Base-by-base conservation (phyloP, 2,797 vertebrate genomes). In the Hippocampus kuda region DNA sequence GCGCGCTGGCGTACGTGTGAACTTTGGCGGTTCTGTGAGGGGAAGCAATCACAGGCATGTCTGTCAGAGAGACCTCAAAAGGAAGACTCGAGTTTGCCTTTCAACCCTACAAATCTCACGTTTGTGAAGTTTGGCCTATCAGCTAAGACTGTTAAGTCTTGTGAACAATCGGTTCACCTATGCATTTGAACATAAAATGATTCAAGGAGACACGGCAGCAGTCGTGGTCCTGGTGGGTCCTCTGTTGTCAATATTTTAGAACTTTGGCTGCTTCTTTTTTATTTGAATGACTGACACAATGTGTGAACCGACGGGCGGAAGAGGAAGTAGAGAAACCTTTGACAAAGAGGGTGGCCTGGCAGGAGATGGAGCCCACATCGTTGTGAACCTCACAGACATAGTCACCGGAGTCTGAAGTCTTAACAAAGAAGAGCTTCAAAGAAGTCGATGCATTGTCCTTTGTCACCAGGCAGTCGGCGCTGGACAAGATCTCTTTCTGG, bases 331-430 rank as follows among this genome's bases (percentile, higher is more conserved):
- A 22, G 67, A 85, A 79, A 86, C 97, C 97, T 99, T 98, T 99
- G 24, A 99, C 95, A 89, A 97, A 98, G 60, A 99, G 90, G 2
- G 90, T 72, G 57, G 92, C 81, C 86, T 95, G 96, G 79, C 94
- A 95, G 73, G 93, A 93, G 61, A 92, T 87, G 27, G 88, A 91
- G 57, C 97, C 97, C 60, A 98, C 96, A 24, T 96, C 94, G 61
- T 99, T 99, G 85, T 90, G 93, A 70, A 98, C 90, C 75, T 99
- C 94, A 87, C 96, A 97, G 73, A 90, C 89, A 79, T 95, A 99
- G 30, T 91, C 93, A 82, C 96, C 97, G 8, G 94, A 93, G 79
- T 99, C 94, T 0, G 93, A 85, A 41, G 88, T 84, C 82, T 94
- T 97, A 72, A 92, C 91, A 76, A 97, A 95, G 83, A 97, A 94